phyloP scores from a whole-genome alignment of 2,888 invertebrate species.

The Cheilosia impressa region DNA sequence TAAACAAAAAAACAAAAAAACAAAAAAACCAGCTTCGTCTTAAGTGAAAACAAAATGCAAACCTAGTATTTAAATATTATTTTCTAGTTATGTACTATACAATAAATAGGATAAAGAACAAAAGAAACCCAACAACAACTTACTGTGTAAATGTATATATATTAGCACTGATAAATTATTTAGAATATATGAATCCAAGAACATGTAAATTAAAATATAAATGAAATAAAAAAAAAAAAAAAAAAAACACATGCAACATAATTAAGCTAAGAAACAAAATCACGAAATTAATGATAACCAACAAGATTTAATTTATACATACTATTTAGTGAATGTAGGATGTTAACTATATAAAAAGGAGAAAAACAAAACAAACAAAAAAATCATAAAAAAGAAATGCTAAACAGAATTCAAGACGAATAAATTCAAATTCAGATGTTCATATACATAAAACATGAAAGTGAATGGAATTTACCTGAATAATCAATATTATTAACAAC shows the following conservation, averaged over 20 bases:
- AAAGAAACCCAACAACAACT: constrained; percentile 25
- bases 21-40: constrained; percentile 50
- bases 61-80: constrained; percentile 61
- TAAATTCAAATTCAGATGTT: constrained; percentile 73
- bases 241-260: constrained; percentile 56
- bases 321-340: constrained; percentile 73
- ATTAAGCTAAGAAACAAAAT: constrained; percentile 43
- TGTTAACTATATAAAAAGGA: constrained; percentile 68
- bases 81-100: constrained; percentile 72
- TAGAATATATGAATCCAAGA: constrained; percentile 56
- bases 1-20: constrained; percentile 15
- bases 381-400: constrained; percentile 49
- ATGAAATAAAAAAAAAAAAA: constrained; percentile 12
- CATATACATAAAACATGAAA: constrained; percentile 55
- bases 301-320: constrained; percentile 74
- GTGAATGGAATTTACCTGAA: constrained; percentile 74
- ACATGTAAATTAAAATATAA: constrained; percentile 42
- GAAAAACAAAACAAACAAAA: constrained; percentile 2
- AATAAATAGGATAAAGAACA: constrained; percentile 67
- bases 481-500: constrained; percentile 74
- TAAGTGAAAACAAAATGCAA: constrained; percentile 54
- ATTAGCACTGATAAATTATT: constrained; percentile 76
- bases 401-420: constrained; percentile 58
- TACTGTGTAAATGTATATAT: constrained; percentile 71
- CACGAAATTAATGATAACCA: constrained; percentile 71